phyloP scores from a whole-genome alignment of 92 coral and sea anemone species.

The Virgularia gustaviana region DNA sequence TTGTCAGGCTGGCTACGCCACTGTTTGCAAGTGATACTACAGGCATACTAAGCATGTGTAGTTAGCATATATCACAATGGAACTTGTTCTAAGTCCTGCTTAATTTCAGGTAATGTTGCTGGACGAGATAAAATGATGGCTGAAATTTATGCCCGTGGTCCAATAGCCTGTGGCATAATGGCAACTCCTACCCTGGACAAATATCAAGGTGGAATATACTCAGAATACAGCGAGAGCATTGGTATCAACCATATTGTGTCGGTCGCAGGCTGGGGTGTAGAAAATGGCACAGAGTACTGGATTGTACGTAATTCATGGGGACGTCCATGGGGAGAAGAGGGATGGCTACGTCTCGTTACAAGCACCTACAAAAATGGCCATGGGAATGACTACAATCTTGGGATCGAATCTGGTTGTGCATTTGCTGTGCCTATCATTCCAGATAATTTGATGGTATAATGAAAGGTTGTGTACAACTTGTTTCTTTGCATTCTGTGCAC shows the following conservation, averaged over 20 bases:
- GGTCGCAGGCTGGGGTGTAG: slow-evolving; percentile 98
- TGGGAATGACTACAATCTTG: slow-evolving; percentile 73
- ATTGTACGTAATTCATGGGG: slow-evolving; percentile 98
- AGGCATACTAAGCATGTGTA: too few relatives aligned
- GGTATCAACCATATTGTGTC: slow-evolving; percentile 77
- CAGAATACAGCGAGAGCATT: slow-evolving; percentile 51
- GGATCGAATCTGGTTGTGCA: slow-evolving; percentile 71
- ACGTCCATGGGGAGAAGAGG: slow-evolving; percentile 87
- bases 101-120: slow-evolving; percentile 68
- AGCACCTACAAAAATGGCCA: slow-evolving; percentile 74
- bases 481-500: too few relatives aligned
- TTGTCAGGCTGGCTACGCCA: too few relatives aligned
- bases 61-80: too few relatives aligned
- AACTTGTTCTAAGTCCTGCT: too few relatives aligned
- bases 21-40: too few relatives aligned
- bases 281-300: slow-evolving; percentile 92
- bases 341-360: slow-evolving; percentile 83
- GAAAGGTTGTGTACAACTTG: too few relatives aligned
- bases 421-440: slow-evolving; percentile 87
- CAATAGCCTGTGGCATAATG: slow-evolving; percentile 93
- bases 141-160: slow-evolving; percentile 85
- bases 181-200: slow-evolving; percentile 66
- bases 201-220: slow-evolving; percentile 77
- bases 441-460: background rate
- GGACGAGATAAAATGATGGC: slow-evolving; percentile 97